Evolutionary conservation across 2,888 invertebrate genomes (phyloP).

Genomic region (Eumerus sabulonum): DNA sequence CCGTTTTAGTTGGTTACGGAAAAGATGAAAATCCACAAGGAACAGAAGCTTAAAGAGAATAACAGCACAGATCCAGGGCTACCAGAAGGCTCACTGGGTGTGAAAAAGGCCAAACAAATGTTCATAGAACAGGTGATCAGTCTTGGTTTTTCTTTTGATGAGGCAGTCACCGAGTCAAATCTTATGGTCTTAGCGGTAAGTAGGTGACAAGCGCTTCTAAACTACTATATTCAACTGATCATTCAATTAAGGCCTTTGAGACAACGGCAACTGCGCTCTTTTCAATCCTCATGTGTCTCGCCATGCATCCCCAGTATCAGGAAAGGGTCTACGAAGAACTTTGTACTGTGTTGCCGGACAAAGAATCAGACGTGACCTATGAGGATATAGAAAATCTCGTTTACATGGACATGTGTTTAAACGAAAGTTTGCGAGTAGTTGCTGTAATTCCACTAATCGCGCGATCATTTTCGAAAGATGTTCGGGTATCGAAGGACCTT

Average conservation of each 20-base stretch:
- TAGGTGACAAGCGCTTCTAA: not conserved
- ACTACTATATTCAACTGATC: not conserved
- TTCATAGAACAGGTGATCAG: no score
- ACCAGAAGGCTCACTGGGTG: not conserved
- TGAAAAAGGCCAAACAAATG: not conserved
- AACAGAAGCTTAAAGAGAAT: not conserved
- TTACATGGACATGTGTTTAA: constrained; percentile 71
- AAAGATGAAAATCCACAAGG: not conserved
- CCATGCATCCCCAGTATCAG: constrained; percentile 70
- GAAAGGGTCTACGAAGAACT: constrained; percentile 71
- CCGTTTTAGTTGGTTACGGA: not conserved
- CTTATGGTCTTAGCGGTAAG: constrained; percentile 73
- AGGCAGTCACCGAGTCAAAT: constrained; percentile 71
- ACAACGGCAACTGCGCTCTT: constrained; percentile 53
- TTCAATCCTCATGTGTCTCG: constrained; percentile 72
- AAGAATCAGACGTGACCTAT: constrained; percentile 35
- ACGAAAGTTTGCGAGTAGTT: constrained; percentile 70
- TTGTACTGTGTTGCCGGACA: constrained; percentile 64
- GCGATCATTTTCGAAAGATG: constrained; percentile 58
- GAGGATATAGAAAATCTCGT: constrained; percentile 69
- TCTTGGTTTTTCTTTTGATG: no score
- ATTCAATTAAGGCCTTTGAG: not conserved
- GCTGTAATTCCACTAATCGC: constrained; percentile 70
- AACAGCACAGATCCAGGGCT: not conserved
- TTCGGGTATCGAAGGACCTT: constrained; percentile 52